Evolutionary conservation across 2,888 invertebrate species (phyloP), one percentile per base, ranked within the genome.

Genomic region (Hirtodrosophila confusa): DNA sequence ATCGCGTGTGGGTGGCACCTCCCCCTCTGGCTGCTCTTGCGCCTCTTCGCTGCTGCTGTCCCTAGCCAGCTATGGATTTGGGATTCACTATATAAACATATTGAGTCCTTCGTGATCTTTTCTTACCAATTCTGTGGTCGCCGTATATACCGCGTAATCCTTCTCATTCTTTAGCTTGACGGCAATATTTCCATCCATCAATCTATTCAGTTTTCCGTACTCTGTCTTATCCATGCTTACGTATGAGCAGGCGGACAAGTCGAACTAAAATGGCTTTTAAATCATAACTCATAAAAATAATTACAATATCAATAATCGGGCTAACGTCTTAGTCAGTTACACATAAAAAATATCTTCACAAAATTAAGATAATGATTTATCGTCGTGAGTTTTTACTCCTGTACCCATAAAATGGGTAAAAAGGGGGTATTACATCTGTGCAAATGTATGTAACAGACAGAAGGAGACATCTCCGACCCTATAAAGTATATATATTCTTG

Each of bases 101-200:
- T 33, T 17, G n/a, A n/a, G 3, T 3, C 0, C 4, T 7, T 1
- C 6, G 27, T 27, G 33, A n/a, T n/a, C 5, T 6, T 2, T 0
- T 4, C 76, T 54, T 63, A 90, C 91, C 76, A 80, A 48, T 37
- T 88, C 86, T 36, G 75, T 75, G 7, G 71, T 76, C 8, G 75
- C 68, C 10, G 39, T 54, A 23, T 84, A 86, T 3, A 75, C 63
- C 10, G 80, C 72, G 11, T 62, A 63, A 31, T 83, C 58, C 29
- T 69, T 54, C 7, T 65, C 40, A n/a, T 8, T 7, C n/a, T 35
- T 10, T 10, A 69, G 2, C 6, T 41, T 43, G 0, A 10, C 39
- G 12, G 11, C 12, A 1, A 56, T 23, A 3, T 47, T 48, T 5
- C 11, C 43, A 10, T 68, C 68, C 31, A 77, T 62, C 27, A 75